phyloP scores from a whole-genome alignment of 2,113 vertebrate species.

The Catharus fuscescens region DNA sequence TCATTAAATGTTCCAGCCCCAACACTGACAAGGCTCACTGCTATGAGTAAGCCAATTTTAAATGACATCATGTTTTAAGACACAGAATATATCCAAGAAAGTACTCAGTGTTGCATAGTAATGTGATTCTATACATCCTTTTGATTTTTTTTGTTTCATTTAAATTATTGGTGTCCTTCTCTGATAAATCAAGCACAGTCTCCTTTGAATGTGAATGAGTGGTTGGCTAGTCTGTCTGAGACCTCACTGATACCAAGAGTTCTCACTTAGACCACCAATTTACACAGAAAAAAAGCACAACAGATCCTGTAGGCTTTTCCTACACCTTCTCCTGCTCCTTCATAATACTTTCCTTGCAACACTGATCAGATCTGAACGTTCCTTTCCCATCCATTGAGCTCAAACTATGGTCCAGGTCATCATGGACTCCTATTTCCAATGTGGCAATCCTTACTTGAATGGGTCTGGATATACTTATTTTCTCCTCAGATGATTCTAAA shows the following conservation, averaged over 20 bases:
- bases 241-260: neutral
- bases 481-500: neutral
- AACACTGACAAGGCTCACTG: neutral
- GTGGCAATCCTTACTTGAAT: neutral
- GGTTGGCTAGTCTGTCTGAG: neutral
- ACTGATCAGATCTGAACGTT: neutral
- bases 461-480: neutral
- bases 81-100: neutral
- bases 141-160: neutral
- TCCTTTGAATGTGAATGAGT: neutral
- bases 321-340: neutral
- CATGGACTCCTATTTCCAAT: neutral
- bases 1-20: neutral
- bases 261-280: neutral
- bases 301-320: neutral
- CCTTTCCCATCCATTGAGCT: neutral
- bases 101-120: neutral
- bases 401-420: neutral
- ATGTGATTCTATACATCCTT: neutral
- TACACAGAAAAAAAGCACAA: neutral
- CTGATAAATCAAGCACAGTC: neutral
- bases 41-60: neutral
- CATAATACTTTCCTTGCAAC: neutral
- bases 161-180: neutral
- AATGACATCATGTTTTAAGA: neutral